Evolutionary conservation across 2,797 vertebrate genomes (phyloP).

Genomic region (Ctenopoma kingsleyae): DNA sequence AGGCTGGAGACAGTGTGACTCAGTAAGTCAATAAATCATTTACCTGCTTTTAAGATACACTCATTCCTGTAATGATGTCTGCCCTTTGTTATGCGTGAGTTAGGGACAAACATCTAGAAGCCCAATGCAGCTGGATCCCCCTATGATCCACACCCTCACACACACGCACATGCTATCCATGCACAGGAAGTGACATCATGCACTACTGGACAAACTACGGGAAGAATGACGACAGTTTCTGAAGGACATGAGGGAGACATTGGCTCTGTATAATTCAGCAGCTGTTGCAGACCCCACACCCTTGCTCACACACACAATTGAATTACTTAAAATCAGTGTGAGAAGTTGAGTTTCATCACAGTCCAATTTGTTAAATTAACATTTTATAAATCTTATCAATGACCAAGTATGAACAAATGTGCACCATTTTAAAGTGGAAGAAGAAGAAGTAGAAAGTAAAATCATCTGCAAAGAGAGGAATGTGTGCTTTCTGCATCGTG

Average conservation of each 20-base stretch:
- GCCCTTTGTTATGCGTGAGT: constrained; percentile 25
- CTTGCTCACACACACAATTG: constrained; percentile 17
- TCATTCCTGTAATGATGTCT: constrained; percentile 25
- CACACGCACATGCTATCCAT: constrained; percentile 45
- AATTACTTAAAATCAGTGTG: constrained; percentile 19
- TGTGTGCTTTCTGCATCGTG: neutral
- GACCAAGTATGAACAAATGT: too few relatives aligned
- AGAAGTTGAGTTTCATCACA: constrained; percentile 8
- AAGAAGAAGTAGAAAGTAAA: too few relatives aligned
- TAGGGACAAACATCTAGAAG: constrained; percentile 37
- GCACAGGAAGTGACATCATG: constrained; percentile 84
- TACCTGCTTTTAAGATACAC: constrained; percentile 8
- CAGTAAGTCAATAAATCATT: neutral
- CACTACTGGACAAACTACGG: constrained; percentile 73
- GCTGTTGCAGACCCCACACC: constrained; percentile 60
- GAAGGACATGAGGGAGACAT: constrained; percentile 72
- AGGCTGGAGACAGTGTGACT: constrained; percentile 17
- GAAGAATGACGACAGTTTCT: constrained; percentile 76
- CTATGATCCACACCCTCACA: constrained; percentile 63
- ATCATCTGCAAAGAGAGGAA: too few relatives aligned
- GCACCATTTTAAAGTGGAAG: too few relatives aligned
- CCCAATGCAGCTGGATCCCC: constrained; percentile 73
- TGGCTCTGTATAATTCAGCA: constrained; percentile 60
- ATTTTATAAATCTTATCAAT: constrained; percentile 1
- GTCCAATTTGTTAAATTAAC: constrained; percentile 41